Evolutionary conservation across 2,113 vertebrate genomes (phyloP).

Genomic region (Cromileptes altivelis): DNA sequence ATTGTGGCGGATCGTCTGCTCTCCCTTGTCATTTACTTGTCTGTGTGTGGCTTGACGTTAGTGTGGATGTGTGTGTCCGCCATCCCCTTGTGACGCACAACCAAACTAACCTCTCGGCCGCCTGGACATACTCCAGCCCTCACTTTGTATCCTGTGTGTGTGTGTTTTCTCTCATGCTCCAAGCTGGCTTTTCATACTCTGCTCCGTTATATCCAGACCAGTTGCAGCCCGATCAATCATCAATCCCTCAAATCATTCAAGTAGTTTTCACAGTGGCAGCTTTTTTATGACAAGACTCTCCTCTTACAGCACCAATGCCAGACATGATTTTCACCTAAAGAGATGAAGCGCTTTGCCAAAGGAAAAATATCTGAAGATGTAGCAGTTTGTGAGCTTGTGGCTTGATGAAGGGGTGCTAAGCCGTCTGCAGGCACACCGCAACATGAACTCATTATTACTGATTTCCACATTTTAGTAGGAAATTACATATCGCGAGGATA

Average conservation of each 20-base stretch:
- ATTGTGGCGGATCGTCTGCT: conserved; percentile 58
- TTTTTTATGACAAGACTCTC: conserved; percentile 19
- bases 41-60: conserved; percentile 70
- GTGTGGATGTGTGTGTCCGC: conserved; percentile 61
- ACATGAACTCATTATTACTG: conserved; percentile 57
- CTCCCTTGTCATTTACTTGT: conserved; percentile 80
- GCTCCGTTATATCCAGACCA: conserved; percentile 20
- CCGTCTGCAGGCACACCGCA: conserved; percentile 52
- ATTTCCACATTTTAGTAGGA: conserved; percentile 62
- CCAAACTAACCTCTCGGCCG: conserved; percentile 35
- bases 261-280: neutral
- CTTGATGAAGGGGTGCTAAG: conserved; percentile 53
- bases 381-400: conserved; percentile 55
- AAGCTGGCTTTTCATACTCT: conserved; percentile 24
- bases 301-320: conserved; percentile 9
- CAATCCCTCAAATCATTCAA: conserved; percentile 18
- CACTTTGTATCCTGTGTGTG: conserved; percentile 5
- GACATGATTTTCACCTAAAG: conserved; percentile 47
- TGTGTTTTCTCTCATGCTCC: conserved; percentile 28
- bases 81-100: conserved; percentile 64
- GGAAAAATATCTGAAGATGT: conserved; percentile 55
- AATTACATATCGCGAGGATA: conserved; percentile 58
- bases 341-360: conserved; percentile 13
- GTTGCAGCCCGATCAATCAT: conserved; percentile 24
- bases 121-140: conserved; percentile 57